Base-by-base conservation (phyloP, 2,797 vertebrate species). In the Percopsis omiscomaycus region DNA sequence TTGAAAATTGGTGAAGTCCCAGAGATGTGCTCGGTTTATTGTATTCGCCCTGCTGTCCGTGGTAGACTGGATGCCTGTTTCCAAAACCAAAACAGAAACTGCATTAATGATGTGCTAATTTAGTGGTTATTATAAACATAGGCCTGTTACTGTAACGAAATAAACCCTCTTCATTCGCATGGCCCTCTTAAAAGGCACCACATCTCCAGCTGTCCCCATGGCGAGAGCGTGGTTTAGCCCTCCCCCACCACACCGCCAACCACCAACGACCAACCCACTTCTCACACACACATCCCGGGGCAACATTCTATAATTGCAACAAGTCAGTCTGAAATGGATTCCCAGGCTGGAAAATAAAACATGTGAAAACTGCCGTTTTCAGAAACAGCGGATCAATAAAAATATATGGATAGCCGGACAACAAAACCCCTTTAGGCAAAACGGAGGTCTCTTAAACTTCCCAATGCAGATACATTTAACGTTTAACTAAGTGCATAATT, bases 331-430 rank as follows among this genome's bases (percentile, higher is more conserved):
- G 74, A 63, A 78, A 86, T 86, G 6, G 37, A 8, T 8, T 8
- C 37, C 37, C 37, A 42, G 37, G 37, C 6, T 42, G 37, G 1
- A 42, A 91, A 91, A 92, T 90, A 90, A 91, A 92, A 92, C 94
- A 93, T 91, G 90, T 87, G 86, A 91, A 92, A 92, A 95, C 93
- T 95, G 94, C 93, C 86, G 90, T 89, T 91, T 92, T 75, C 91
- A 91, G 89, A 92, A 86, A 92, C 75, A 81, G 6, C 37, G 89
- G 93, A 95, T 94, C 91, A 92, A 44, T 22, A 50, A 57, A 54
- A 93, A 92, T 92, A 89, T 87, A 77, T 93, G 8, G 8, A 42
- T 42, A 42, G 37, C 37, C 37, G 9, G 37, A 8, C 37, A 42
- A 93, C 92, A 92, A 94, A 93, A 79, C 75, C 90, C 87, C 90